Percentiles rank a stretch among this genome's conserved stretches.
Conservation (phyloP, 2,888 invertebrate genomes). For the Amaurobius ferox region DNA sequence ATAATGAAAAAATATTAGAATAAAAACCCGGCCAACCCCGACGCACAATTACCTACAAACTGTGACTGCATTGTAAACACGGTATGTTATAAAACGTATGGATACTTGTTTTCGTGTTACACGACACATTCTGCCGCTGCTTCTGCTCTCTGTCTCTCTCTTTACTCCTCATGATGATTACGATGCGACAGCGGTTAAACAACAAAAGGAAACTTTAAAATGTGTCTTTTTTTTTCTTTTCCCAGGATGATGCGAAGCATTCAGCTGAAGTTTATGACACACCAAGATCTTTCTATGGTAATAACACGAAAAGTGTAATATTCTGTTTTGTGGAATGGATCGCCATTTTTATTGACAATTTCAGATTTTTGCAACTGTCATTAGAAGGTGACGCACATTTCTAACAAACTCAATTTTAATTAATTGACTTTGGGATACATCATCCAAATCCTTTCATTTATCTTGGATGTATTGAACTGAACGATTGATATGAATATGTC, state of each 20-base stretch:
- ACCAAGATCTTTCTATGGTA: background rate
- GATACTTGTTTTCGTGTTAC: constrained; percentile 16
- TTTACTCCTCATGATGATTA: background rate
- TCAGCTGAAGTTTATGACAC: background rate
- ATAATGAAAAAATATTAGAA: constrained; percentile 62
- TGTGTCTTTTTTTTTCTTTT: background rate
- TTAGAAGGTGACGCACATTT: no score
- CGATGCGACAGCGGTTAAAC: constrained; percentile 3
- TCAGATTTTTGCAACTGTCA: no score
- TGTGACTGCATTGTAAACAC: constrained; percentile 63
- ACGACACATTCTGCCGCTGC: constrained; percentile 12
- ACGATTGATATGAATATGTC: no score
- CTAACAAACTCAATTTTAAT: no score
- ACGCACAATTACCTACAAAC: constrained; percentile 65
- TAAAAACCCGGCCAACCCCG: constrained; percentile 55
- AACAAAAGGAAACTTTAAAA: constrained; percentile 7
- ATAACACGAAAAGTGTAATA: background rate
- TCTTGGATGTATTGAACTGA: no score
- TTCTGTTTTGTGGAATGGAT: no score
- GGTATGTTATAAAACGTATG: constrained; percentile 31
- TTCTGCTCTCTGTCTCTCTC: background rate
- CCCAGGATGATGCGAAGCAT: background rate
- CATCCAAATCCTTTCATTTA: no score
- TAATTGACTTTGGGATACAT: no score
- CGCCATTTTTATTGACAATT: no score